These are phyloP conservation scores for Smittia sp. DNA, from an alignment of 2,888 invertebrate species.

Conservation along the genomic window DNA sequence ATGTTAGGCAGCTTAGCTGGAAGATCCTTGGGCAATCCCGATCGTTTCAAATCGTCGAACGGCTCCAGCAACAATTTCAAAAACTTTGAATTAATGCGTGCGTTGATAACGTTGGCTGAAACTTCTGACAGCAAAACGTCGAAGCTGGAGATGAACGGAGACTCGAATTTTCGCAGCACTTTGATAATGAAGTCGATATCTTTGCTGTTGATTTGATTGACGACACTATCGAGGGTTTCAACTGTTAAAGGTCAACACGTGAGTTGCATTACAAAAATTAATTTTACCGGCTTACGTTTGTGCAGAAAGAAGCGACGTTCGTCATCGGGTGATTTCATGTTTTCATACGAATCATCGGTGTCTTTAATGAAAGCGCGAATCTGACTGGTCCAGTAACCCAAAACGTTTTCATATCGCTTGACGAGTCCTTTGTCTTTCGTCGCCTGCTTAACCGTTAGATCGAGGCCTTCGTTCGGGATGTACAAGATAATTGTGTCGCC, in stretches of 20 bases:
- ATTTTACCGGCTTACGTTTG: slow-evolving; percentile 62
- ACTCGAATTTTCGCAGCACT: too few species aligned
- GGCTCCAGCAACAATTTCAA: slow-evolving; percentile 71
- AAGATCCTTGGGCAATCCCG: slow-evolving; percentile 65
- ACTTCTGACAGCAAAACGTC: too few species aligned
- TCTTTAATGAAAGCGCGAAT: slow-evolving; percentile 78
- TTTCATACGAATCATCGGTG: slow-evolving; percentile 66
- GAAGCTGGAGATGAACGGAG: too few species aligned
- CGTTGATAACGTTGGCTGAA: slow-evolving; percentile 67
- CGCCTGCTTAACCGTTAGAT: slow-evolving; percentile 64
- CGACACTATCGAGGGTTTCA: slow-evolving; percentile 68
- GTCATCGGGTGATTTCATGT: slow-evolving; percentile 68
- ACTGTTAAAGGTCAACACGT: slow-evolving; percentile 54
- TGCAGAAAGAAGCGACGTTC: slow-evolving; percentile 81
- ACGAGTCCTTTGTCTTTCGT: slow-evolving; percentile 74
- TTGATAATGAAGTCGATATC: slow-evolving; percentile 63
- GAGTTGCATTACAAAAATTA: not conserved
- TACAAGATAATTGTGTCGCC: slow-evolving; percentile 81
- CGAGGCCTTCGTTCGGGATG: slow-evolving; percentile 72
- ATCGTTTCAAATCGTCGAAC: slow-evolving; percentile 64
- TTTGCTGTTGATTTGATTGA: slow-evolving; percentile 64
- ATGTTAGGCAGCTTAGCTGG: slow-evolving; percentile 66
- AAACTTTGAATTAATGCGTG: slow-evolving; percentile 75
- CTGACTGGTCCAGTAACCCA: slow-evolving; percentile 84
- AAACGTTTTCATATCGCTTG: slow-evolving; percentile 81